Evolutionary conservation across 35 echinoderm and acorn worm genomes (phyloP).

Genomic region (Hemicentrotus pulcherrimus): DNA sequence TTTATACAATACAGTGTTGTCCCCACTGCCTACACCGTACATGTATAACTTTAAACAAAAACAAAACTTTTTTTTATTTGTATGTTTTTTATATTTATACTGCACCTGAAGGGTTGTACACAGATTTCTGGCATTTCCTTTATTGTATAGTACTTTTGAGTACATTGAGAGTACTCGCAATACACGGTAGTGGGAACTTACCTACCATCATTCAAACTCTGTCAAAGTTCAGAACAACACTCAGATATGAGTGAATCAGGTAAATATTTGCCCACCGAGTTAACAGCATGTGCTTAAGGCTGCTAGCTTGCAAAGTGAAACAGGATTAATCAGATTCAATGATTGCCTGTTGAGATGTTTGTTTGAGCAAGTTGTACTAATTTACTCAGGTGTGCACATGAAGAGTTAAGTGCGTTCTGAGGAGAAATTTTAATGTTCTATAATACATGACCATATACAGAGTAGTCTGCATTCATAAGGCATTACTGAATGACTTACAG

Average conservation of each 20-base stretch:
- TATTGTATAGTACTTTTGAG: neutral
- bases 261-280: neutral
- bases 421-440: neutral
- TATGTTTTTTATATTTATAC: neutral
- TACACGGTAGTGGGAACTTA: neutral
- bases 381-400: neutral
- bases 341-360: neutral
- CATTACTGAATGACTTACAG: no score
- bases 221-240: conserved; percentile 2
- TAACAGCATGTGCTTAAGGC: neutral
- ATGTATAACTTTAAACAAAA: neutral
- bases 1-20: neutral
- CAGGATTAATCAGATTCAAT: neutral
- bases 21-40: neutral
- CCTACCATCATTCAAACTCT: neutral
- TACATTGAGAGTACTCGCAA: no score
- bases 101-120: neutral
- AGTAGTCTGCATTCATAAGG: neutral
- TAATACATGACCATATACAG: neutral
- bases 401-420: neutral
- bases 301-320: neutral
- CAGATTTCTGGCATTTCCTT: neutral
- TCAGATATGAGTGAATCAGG: neutral
- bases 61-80: neutral
- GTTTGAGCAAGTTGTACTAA: neutral